These are phyloP conservation scores for Cosmopolites sordidus DNA, from an alignment of 2,888 invertebrate species.

Conservation along the genomic window DNA sequence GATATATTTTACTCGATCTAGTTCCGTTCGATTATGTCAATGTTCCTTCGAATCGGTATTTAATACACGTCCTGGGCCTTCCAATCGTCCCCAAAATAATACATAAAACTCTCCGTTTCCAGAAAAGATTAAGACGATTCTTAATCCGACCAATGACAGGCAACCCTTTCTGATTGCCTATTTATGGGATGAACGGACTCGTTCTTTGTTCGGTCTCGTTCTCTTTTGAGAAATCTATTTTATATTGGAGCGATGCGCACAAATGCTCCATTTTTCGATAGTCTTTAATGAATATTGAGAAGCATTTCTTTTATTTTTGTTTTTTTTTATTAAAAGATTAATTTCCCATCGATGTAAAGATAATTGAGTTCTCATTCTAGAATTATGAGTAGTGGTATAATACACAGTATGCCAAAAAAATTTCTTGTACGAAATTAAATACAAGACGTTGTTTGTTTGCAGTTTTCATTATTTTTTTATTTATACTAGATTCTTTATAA, in stretches of 20 bases:
- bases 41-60: too few relatives aligned
- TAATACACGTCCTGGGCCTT: too few relatives aligned
- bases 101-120: not conserved
- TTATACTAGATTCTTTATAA: too few relatives aligned
- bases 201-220: slow-evolving; percentile 10
- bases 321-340: not conserved
- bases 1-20: too few relatives aligned
- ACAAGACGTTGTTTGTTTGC: too few relatives aligned
- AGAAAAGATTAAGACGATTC: slow-evolving; percentile 5
- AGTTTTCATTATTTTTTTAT: too few relatives aligned
- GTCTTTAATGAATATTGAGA: slow-evolving; percentile 19
- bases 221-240: slow-evolving; percentile 11
- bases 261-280: slow-evolving; percentile 15
- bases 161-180: slow-evolving; percentile 20
- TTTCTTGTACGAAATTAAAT: too few relatives aligned
- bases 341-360: too few relatives aligned
- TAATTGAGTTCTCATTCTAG: too few relatives aligned
- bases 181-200: slow-evolving; percentile 9
- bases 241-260: slow-evolving; percentile 14
- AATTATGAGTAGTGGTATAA: too few relatives aligned
- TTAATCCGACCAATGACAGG: slow-evolving; percentile 21
- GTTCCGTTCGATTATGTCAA: too few relatives aligned
- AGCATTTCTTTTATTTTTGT: slow-evolving; percentile 2
- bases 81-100: not conserved
- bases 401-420: too few relatives aligned